Percentiles rank a stretch among this genome's conserved stretches.
These are phyloP conservation scores for Antigone vipio DNA, from an alignment of 2,113 vertebrate species.

Conservation along the genomic window DNA sequence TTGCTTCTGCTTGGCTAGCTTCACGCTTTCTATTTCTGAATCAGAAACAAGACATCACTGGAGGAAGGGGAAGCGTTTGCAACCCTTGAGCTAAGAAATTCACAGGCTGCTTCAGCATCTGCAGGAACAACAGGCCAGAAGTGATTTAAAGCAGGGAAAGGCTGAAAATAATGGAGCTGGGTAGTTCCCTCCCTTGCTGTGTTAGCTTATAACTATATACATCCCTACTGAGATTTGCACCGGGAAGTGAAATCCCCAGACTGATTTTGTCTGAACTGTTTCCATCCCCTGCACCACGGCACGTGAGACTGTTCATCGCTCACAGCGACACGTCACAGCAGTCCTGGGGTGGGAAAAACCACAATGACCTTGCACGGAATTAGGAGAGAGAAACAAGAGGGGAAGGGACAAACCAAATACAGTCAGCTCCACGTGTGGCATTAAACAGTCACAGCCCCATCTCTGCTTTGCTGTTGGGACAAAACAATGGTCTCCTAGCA, in stretches of 20 bases:
- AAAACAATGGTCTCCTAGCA: neutral
- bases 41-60: neutral
- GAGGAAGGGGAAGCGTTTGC: neutral
- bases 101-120: neutral
- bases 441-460: neutral
- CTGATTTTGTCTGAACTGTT: neutral
- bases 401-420: neutral
- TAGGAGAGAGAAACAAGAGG: neutral
- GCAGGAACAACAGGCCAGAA: neutral
- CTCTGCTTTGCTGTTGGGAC: neutral
- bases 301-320: neutral
- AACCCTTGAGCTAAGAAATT: neutral
- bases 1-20: constrained; percentile 78
- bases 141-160: neutral
- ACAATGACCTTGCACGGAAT: neutral
- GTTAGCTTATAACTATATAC: neutral
- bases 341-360: neutral
- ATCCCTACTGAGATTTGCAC: neutral
- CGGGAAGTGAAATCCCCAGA: neutral
- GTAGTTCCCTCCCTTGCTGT: neutral
- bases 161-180: neutral
- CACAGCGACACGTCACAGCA: neutral
- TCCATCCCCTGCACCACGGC: neutral
- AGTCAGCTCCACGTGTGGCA: neutral
- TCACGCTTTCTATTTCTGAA: constrained; percentile 87